These are phyloP conservation scores for Acholoe squamosa DNA, from an alignment of 2,888 invertebrate species.

Conservation along the genomic window DNA sequence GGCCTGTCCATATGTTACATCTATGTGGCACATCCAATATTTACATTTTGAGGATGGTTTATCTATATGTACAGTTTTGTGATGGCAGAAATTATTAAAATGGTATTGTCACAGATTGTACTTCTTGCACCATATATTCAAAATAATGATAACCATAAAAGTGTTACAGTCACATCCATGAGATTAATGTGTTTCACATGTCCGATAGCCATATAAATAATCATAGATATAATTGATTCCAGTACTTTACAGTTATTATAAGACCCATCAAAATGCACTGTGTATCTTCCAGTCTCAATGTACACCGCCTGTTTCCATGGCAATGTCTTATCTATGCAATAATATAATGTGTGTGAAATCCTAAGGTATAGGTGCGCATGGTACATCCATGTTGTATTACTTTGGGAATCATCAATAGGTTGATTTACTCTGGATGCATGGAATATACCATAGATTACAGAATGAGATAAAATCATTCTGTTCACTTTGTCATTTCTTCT, in stretches of 20 bases:
- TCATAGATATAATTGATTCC: too few species aligned
- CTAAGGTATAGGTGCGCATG: neutral
- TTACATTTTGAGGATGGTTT: constrained; percentile 30
- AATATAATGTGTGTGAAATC: neutral
- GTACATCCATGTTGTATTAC: constrained; percentile 20
- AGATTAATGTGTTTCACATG: neutral
- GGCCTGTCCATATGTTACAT: constrained; percentile 10
- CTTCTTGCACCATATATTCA: neutral
- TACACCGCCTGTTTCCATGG: neutral
- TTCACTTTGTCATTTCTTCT: neutral
- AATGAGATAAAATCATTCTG: neutral
- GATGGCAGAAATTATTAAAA: neutral
- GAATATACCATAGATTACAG: constrained; percentile 47
- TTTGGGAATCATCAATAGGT: constrained; percentile 32
- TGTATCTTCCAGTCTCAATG: neutral
- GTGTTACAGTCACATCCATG: neutral
- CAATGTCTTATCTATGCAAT: neutral
- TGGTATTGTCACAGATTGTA: neutral
- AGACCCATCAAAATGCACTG: neutral
- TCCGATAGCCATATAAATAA: too few species aligned
- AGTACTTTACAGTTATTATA: too few species aligned
- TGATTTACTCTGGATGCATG: constrained; percentile 31
- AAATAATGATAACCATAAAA: too few species aligned
- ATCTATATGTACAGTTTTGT: neutral
- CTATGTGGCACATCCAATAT: neutral